A percentile compares a stretch with the other conserved stretches of the same genome.
phyloP scores from a whole-genome alignment of 1,140 invertebrate species.

The Ceratina japonica region DNA sequence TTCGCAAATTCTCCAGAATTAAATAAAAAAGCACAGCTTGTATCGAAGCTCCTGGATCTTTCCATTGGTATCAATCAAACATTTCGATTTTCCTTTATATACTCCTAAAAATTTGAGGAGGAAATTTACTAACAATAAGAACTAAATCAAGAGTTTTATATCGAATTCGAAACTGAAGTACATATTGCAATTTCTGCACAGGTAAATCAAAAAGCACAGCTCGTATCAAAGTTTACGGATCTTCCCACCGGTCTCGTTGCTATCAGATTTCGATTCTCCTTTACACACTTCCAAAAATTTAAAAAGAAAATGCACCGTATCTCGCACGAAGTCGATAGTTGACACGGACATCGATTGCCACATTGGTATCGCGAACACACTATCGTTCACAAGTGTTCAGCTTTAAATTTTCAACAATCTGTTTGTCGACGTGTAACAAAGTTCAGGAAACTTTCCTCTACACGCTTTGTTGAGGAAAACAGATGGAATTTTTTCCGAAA shows the following conservation, averaged over 20 bases:
- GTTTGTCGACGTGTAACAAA: too few relatives aligned
- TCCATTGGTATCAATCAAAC: neutral
- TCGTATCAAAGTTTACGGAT: neutral
- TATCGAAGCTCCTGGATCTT: neutral
- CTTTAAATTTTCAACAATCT: too few relatives aligned
- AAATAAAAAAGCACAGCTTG: too few relatives aligned
- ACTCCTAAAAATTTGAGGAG: neutral
- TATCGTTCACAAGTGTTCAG: too few relatives aligned
- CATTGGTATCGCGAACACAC: neutral
- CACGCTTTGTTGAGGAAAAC: too few relatives aligned
- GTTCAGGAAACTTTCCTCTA: too few relatives aligned
- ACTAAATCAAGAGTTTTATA: too few relatives aligned
- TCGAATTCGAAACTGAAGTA: neutral
- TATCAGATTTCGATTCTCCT: neutral
- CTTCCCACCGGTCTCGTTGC: neutral
- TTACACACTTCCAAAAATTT: neutral
- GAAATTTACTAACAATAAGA: neutral
- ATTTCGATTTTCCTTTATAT: neutral
- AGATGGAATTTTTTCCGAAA: too few relatives aligned
- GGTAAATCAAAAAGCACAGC: neutral
- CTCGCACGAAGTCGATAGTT: constrained; percentile 23
- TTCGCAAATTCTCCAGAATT: neutral
- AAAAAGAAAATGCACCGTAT: neutral
- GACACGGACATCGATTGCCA: constrained; percentile 21
- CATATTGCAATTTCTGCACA: neutral